Conservation (phyloP, 2,888 invertebrate species). For the Hyalella azteca region DNA sequence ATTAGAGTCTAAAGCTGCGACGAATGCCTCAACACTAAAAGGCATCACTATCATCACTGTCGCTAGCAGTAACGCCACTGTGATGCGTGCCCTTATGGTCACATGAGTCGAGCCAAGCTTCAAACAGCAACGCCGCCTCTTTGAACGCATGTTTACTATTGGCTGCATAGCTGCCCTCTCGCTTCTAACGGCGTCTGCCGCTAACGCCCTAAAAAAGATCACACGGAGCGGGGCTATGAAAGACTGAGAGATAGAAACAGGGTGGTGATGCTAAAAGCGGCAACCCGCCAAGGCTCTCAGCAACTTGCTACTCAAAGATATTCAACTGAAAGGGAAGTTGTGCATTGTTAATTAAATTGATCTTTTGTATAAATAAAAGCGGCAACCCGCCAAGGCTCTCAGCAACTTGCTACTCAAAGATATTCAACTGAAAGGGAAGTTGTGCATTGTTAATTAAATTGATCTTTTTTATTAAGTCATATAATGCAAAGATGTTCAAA, state of each 20-base stretch:
- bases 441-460: too few relatives aligned
- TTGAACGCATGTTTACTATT: constrained; percentile 29
- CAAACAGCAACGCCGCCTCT: constrained; percentile 18
- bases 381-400: not conserved
- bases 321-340: too few relatives aligned
- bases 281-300: not conserved
- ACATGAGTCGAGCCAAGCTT: not conserved
- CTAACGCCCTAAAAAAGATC: constrained; percentile 13
- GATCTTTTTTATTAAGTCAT: too few relatives aligned
- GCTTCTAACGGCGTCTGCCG: constrained; percentile 22
- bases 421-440: too few relatives aligned
- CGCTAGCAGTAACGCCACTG: constrained; percentile 6
- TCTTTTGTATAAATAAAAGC: too few relatives aligned
- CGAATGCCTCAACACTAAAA: constrained; percentile 19
- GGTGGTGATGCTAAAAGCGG: constrained; percentile 15
- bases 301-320: constrained; percentile 5
- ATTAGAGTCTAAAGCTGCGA: not conserved
- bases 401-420: constrained; percentile 8
- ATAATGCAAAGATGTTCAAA: too few relatives aligned
- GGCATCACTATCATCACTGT: constrained; percentile 12
- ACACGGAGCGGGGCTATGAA: constrained; percentile 4
- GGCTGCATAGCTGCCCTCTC: constrained; percentile 25
- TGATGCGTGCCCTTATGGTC: constrained; percentile 8
- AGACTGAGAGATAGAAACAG: not conserved
- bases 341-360: too few relatives aligned